These are phyloP conservation scores for Odontomachus brunneus DNA, from an alignment of 1,140 invertebrate species.

Conservation along the genomic window DNA sequence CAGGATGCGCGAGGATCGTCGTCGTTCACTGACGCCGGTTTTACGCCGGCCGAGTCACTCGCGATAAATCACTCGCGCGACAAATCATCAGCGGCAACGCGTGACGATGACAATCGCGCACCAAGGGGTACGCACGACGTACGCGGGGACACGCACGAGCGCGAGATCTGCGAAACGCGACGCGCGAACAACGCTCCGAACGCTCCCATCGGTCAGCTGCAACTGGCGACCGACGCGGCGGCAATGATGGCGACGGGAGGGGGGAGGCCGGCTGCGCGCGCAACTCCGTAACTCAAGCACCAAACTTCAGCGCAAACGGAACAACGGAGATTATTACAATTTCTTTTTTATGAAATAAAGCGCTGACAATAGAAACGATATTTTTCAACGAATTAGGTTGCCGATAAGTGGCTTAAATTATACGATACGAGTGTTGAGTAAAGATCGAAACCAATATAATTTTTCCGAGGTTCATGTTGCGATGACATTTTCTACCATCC, in stretches of 20 bases:
- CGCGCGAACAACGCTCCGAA: constrained; percentile 58
- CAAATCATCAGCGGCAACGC: constrained; percentile 9
- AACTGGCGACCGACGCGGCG: constrained; percentile 64
- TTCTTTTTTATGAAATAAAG: too few relatives aligned
- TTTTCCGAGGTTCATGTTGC: too few relatives aligned
- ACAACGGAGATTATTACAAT: too few relatives aligned
- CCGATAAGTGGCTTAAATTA: too few relatives aligned
- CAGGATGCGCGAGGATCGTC: constrained; percentile 8
- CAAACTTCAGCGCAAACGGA: too few relatives aligned
- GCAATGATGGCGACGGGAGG: constrained; percentile 4
- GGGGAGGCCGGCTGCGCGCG: constrained; percentile 24
- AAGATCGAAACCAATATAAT: too few relatives aligned
- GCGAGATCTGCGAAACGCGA: constrained; percentile 38
- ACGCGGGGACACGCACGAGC: constrained; percentile 59
- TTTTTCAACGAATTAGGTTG: too few relatives aligned
- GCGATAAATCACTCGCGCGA: constrained; percentile 52
- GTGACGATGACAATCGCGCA: not conserved
- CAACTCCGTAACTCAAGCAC: not conserved
- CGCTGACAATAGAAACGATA: too few relatives aligned
- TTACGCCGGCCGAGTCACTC: constrained; percentile 47
- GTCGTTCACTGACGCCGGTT: constrained; percentile 33
- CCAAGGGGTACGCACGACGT: constrained; percentile 13
- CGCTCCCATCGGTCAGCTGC: constrained; percentile 79
- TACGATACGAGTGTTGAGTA: too few relatives aligned
- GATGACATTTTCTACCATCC: too few relatives aligned